A percentile compares a stretch with the other conserved stretches of the same genome.
These are phyloP conservation scores for Aspidiotus destructor DNA, from an alignment of 2,888 invertebrate species.

Conservation along the genomic window DNA sequence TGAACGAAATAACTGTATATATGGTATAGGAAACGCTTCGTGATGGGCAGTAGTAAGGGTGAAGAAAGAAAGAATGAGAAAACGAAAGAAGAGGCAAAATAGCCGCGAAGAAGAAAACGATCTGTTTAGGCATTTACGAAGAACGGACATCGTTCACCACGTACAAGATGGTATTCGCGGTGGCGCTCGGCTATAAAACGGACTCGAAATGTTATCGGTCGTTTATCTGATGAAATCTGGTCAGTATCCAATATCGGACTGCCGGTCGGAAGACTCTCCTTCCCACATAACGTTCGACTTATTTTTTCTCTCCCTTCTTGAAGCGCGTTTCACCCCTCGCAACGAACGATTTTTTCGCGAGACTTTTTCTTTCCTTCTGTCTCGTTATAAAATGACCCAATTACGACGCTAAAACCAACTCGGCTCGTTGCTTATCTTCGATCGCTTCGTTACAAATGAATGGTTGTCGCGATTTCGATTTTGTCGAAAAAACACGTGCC, in stretches of 20 bases:
- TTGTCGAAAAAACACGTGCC: neutral
- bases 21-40: too few relatives aligned
- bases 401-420: constrained; percentile 2
- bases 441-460: neutral
- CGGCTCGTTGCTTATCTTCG: neutral
- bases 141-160: neutral
- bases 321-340: neutral
- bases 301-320: constrained; percentile 7
- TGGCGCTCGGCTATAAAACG: neutral
- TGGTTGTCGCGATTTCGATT: constrained; percentile 1
- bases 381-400: neutral
- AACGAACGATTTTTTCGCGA: neutral
- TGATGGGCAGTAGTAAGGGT: neutral
- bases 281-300: constrained; percentile 9
- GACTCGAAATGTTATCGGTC: constrained; percentile 24
- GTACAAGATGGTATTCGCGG: neutral
- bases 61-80: neutral
- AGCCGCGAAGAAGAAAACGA: neutral
- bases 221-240: constrained; percentile 28
- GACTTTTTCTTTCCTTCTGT: neutral
- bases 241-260: constrained; percentile 27
- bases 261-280: constrained; percentile 4
- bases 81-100: neutral
- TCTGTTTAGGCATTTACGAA: neutral
- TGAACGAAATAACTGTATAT: too few relatives aligned